Conservation (phyloP, 2,888 invertebrate species). For the Leptogaster cylindrica region DNA sequence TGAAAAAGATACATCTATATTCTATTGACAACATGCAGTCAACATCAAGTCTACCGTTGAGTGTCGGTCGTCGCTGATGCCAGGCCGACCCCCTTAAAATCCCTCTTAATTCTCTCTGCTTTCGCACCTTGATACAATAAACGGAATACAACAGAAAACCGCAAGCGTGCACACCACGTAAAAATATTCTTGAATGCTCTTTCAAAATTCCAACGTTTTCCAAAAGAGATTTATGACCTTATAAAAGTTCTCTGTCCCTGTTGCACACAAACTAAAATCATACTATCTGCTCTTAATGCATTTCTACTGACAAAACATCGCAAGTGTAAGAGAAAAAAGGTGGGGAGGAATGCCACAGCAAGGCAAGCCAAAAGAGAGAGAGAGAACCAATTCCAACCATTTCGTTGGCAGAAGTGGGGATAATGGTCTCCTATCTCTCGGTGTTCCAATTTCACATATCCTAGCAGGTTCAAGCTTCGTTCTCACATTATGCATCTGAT, state of each 20-base stretch:
- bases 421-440: background rate
- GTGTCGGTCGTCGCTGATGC: background rate
- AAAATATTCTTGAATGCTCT: conserved; percentile 14
- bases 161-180: conserved; percentile 5
- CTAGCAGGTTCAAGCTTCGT: background rate
- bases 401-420: conserved; percentile 23
- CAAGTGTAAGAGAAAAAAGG: conserved; percentile 11
- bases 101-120: conserved; percentile 27
- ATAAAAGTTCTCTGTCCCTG: conserved; percentile 7
- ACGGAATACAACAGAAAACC: conserved; percentile 3
- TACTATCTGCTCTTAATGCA: background rate
- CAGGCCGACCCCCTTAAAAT: conserved; percentile 16
- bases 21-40: conserved; percentile 35
- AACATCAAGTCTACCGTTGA: conserved; percentile 17
- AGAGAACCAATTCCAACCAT: too few relatives aligned
- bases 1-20: conserved; percentile 21
- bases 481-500: too few relatives aligned
- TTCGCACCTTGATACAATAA: conserved; percentile 15
- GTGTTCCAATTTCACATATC: background rate
- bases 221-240: conserved; percentile 25
- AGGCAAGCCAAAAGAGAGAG: background rate
- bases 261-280: background rate
- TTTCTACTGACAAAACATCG: background rate
- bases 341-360: background rate
- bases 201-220: background rate